Conservation (phyloP, 2,113 vertebrate species). For the Ceuthmochares aereus region DNA sequence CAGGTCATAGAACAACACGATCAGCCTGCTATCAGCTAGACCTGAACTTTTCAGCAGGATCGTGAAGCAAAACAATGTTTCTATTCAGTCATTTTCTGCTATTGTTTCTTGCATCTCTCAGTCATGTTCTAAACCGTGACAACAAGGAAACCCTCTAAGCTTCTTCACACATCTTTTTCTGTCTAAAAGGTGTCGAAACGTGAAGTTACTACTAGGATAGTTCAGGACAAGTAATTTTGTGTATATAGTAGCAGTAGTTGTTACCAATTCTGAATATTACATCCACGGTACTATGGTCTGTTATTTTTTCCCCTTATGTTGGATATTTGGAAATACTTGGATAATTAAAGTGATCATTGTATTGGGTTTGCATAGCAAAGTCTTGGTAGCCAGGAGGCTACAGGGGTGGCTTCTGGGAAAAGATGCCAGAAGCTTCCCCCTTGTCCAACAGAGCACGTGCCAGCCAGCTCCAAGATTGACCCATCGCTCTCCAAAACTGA, state of each 20-base stretch:
- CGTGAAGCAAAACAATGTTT: slow-evolving; percentile 34
- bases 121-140: neutral
- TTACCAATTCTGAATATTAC: neutral
- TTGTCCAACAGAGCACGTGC: neutral
- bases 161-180: neutral
- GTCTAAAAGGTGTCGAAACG: neutral
- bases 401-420: neutral
- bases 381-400: neutral
- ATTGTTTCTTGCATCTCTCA: slow-evolving; percentile 45
- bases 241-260: neutral
- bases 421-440: neutral
- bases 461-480: neutral
- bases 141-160: slow-evolving; percentile 1
- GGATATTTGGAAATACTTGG: neutral
- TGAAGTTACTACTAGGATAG: neutral
- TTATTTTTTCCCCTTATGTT: neutral
- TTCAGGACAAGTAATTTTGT: neutral
- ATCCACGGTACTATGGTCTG: fast-evolving
- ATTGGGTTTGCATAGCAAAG: neutral
- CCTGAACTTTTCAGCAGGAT: slow-evolving; percentile 18
- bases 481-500: neutral
- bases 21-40: neutral
- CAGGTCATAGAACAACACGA: neutral
- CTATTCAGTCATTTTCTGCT: slow-evolving; percentile 47
- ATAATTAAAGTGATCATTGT: neutral